These are phyloP conservation scores for Rhinopomastus cyanomelas DNA, from an alignment of 2,113 vertebrate species.

Conservation along the genomic window DNA sequence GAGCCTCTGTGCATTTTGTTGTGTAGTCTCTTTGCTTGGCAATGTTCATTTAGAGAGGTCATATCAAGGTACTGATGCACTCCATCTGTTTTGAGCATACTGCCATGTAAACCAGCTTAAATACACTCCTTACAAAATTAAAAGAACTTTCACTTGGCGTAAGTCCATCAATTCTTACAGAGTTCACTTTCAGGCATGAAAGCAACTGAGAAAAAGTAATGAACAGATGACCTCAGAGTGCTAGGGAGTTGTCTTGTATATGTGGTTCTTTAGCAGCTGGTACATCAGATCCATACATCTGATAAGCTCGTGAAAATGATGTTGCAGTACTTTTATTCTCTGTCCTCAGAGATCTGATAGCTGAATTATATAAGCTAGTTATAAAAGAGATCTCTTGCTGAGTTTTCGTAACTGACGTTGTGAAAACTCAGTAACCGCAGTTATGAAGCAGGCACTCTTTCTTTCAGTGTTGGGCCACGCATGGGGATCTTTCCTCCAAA, in stretches of 20 bases:
- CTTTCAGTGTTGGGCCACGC: too few relatives aligned
- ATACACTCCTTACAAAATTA: background rate
- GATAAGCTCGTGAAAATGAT: fast-evolving
- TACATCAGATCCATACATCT: background rate
- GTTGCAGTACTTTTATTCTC: background rate
- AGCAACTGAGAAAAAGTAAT: background rate
- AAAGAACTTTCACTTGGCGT: background rate
- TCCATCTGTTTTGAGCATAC: conserved; percentile 52
- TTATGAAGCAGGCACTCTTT: too few relatives aligned
- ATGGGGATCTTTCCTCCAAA: too few relatives aligned
- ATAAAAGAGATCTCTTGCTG: background rate
- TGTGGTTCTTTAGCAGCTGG: fast-evolving
- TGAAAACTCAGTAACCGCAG: too few relatives aligned
- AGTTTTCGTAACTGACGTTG: background rate
- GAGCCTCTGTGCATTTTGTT: background rate
- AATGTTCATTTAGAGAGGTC: background rate
- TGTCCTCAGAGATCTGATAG: background rate
- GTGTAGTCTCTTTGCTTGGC: background rate
- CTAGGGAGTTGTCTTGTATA: background rate
- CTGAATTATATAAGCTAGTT: background rate
- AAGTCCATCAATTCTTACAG: background rate
- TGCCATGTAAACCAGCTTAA: conserved; percentile 29
- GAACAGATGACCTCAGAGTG: background rate
- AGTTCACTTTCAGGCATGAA: background rate
- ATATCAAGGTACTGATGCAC: background rate